Evolutionary conservation across 2,113 vertebrate genomes (phyloP), one percentile per base, ranked within the genome.

Genomic region (Chaetodon auriga): DNA sequence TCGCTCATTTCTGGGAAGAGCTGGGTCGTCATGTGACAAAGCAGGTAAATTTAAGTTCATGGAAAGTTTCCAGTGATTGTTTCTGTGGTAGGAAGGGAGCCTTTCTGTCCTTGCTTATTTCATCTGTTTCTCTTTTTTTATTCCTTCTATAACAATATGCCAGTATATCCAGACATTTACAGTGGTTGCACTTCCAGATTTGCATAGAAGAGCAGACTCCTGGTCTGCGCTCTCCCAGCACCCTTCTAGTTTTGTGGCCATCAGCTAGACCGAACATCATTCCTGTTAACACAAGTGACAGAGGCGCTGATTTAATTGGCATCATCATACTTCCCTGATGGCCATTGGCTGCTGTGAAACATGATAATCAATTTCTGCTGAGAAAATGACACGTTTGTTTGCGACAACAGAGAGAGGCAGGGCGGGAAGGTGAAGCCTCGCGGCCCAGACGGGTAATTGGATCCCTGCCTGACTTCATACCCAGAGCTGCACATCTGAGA

Each of bases 271-370:
- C 19, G 3, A 62, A 1, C 45, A 7, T 48, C 72, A 30, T 21
- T 13, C 21, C 60, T 12, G 18, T 15, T 5, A 23, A 25, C 53
- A 46, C 11, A 14, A 61, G 57, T 46, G 25, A 51, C 19, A 36
- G 12, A 46, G 5, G 36, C 68, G 55, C 70, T 57, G 18, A 69
- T 84, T 75, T 75, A 75, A 84, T 63, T 75, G 63, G 38, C 58
- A 3, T 38, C 21, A 55, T 79, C 48, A 19, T n/a, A 41, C 21
- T 55, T 65, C 25, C 0, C 35, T 55, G 7, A 65, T 49, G 8
- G 23, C 21, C 15, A 5, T 35, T 43, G 8, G 46, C 38, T 65
- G 51, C 49, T 1, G 18, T 66, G 54, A 68, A 74, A 66, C 74
- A 49, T 14, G 30, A 60, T 68, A 57, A 80, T 84, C 15, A 30